Conservation (phyloP, 2,797 vertebrate genomes). For the Manis crassicaudata region DNA sequence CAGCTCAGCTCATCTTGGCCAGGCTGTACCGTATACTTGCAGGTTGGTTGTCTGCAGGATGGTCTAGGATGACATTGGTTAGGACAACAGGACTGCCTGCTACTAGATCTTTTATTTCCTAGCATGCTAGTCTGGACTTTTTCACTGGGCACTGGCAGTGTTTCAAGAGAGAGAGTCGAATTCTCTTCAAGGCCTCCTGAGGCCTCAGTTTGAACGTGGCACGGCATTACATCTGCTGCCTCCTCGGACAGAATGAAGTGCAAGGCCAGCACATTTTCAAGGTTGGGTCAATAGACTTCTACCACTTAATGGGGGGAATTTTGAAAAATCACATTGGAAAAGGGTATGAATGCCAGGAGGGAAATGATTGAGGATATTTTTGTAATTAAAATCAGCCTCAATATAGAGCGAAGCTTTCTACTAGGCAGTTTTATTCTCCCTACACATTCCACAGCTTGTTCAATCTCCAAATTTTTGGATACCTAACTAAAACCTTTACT, state of each 20-base stretch:
- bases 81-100: neutral
- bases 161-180: neutral
- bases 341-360: neutral
- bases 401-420: neutral
- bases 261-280: neutral
- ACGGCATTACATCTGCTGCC: accelerated
- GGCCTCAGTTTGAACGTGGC: neutral
- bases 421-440: neutral
- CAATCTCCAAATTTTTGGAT: neutral
- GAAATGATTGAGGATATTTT: neutral
- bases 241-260: neutral
- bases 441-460: neutral
- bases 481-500: neutral
- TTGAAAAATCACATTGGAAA: neutral
- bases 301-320: neutral
- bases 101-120: neutral
- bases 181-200: neutral
- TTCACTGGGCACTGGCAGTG: neutral
- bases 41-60: neutral
- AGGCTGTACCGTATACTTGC: no score
- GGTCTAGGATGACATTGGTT: neutral
- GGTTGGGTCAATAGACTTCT: neutral
- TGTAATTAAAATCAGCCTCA: neutral
- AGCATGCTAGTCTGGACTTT: neutral
- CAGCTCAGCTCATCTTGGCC: neutral